Conservation (phyloP, 2,888 invertebrate genomes). For the Busseola fusca region DNA sequence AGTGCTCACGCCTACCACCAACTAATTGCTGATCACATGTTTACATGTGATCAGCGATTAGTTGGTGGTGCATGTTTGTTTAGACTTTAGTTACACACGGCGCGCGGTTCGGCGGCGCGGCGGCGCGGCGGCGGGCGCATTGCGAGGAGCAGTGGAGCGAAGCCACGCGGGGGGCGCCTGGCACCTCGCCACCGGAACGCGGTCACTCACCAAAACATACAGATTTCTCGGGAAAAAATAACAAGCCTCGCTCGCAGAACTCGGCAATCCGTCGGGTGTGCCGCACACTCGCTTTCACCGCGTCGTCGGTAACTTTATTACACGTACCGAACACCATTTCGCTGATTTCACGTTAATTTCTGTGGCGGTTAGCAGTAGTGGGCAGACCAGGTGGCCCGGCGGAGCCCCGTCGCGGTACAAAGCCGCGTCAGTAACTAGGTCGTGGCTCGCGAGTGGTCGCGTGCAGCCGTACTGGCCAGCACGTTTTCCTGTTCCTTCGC, state of each 20-base stretch:
- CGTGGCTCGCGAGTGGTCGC: slow-evolving; percentile 33
- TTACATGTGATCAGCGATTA: slow-evolving; percentile 3
- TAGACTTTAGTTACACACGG: slow-evolving; percentile 37
- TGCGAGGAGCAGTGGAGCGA: slow-evolving; percentile 51
- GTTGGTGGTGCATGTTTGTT: slow-evolving; percentile 54
- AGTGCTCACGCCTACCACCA: too few species aligned
- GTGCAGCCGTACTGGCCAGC: slow-evolving; percentile 9
- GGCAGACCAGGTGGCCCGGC: neutral
- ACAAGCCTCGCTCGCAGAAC: slow-evolving; percentile 84
- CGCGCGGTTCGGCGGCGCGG: slow-evolving; percentile 20
- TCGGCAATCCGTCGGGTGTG: slow-evolving; percentile 88
- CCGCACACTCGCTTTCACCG: slow-evolving; percentile 63
- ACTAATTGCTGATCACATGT: neutral
- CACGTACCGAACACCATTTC: slow-evolving; percentile 2
- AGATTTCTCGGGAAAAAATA: slow-evolving; percentile 79
- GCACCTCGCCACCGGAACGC: slow-evolving; percentile 79
- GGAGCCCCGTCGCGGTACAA: slow-evolving; percentile 1
- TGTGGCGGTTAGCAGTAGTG: slow-evolving; percentile 1
- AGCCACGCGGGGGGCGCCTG: slow-evolving; percentile 63
- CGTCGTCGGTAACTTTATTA: slow-evolving; percentile 14
- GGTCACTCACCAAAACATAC: slow-evolving; percentile 82
- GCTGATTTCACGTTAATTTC: slow-evolving; percentile 18
- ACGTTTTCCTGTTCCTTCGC: slow-evolving; percentile 1
- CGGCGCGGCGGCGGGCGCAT: slow-evolving; percentile 27
- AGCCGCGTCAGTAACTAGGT: slow-evolving; percentile 30